These are phyloP conservation scores for Halictus quadricinctus DNA, from an alignment of 2,888 invertebrate genomes.

Conservation along the genomic window DNA sequence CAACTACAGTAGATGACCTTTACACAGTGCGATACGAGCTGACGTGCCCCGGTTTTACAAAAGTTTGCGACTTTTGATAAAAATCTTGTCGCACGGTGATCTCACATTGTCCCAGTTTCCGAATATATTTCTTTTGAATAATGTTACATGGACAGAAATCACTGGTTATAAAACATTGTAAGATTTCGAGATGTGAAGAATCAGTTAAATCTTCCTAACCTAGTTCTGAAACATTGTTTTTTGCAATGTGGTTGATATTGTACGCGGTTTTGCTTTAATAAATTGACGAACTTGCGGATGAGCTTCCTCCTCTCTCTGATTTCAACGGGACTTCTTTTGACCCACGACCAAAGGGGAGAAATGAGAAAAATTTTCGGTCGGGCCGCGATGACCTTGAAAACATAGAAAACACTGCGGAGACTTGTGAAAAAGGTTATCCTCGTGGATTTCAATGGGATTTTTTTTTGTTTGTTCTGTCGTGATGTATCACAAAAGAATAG, in stretches of 20 bases:
- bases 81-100: constrained; percentile 1
- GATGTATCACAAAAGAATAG: background rate
- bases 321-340: too few relatives aligned
- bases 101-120: background rate
- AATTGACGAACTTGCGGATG: too few relatives aligned
- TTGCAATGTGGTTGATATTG: background rate
- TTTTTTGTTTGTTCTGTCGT: background rate
- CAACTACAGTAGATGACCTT: background rate
- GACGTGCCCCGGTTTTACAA: background rate
- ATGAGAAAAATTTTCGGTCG: background rate
- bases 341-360: background rate
- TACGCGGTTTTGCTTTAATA: too few relatives aligned
- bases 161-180: background rate
- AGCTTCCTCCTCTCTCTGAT: too few relatives aligned
- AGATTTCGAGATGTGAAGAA: too few relatives aligned
- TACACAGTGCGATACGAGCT: background rate
- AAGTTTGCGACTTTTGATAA: background rate
- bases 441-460: background rate
- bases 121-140: background rate
- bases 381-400: too few relatives aligned
- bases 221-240: background rate
- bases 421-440: background rate
- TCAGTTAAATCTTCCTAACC: background rate
- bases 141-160: background rate
- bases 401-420: background rate